A percentile compares a stretch with the other conserved stretches of the same genome.
Evolutionary conservation across 2,888 invertebrate species (phyloP).

Genomic region (Xestobium rufovillosum): DNA sequence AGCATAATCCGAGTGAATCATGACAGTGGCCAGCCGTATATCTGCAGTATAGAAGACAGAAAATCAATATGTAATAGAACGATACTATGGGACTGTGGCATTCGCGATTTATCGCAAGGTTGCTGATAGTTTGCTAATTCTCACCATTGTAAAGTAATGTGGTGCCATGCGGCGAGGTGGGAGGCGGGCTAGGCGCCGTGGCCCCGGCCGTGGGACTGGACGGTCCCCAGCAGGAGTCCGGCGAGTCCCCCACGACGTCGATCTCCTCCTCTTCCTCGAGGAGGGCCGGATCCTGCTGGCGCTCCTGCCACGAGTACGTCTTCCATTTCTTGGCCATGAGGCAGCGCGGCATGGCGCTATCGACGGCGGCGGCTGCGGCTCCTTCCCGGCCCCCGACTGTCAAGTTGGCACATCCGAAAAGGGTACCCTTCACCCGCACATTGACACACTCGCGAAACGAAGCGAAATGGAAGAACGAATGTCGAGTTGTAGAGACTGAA

Average conservation of each 20-base stretch:
- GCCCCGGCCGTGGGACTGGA: slow-evolving; percentile 69
- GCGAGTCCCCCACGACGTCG: slow-evolving; percentile 73
- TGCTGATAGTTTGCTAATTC: too few species aligned
- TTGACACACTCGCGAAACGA: too few species aligned
- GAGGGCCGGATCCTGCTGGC: slow-evolving; percentile 43
- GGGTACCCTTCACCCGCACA: too few species aligned
- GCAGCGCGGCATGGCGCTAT: slow-evolving; percentile 82
- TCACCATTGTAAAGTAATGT: slow-evolving; percentile 73
- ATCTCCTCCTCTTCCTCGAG: slow-evolving; percentile 72
- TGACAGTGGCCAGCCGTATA: too few species aligned
- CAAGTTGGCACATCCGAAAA: too few species aligned
- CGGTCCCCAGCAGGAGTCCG: slow-evolving; percentile 59
- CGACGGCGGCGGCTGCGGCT: slow-evolving; percentile 46
- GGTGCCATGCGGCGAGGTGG: slow-evolving; percentile 58
- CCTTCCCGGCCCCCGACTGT: slow-evolving; percentile 43
- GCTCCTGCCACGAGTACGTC: slow-evolving; percentile 71
- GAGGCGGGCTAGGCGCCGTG: slow-evolving; percentile 67
- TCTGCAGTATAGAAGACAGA: too few species aligned
- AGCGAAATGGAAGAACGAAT: slow-evolving; percentile 25
- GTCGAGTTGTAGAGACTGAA: slow-evolving; percentile 19
- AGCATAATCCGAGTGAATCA: too few species aligned
- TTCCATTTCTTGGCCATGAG: slow-evolving; percentile 96
- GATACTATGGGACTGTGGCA: too few species aligned
- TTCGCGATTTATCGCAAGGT: too few species aligned
- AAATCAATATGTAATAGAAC: too few species aligned